phyloP scores from a whole-genome alignment of 2,113 vertebrate species.

The Scalopus aquaticus region DNA sequence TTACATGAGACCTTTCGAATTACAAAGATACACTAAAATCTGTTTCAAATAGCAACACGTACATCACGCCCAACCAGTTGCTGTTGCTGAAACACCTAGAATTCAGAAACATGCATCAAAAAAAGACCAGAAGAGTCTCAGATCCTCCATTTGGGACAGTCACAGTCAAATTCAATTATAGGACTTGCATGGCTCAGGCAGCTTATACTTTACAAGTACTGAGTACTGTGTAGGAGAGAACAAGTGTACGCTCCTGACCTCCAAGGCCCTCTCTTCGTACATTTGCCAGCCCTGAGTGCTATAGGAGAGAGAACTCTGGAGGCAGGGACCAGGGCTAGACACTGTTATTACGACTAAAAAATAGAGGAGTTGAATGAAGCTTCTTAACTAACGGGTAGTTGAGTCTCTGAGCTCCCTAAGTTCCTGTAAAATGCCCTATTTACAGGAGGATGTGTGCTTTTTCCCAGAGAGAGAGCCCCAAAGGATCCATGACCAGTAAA shows the following conservation, averaged over 20 bases:
- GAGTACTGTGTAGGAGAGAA: too few species aligned
- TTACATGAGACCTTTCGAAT: not conserved
- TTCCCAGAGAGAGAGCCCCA: not conserved
- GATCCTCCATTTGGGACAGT: not conserved
- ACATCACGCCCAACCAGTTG: not conserved
- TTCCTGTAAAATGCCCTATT: not conserved
- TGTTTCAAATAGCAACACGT: not conserved
- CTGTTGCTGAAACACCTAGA: conserved; percentile 39
- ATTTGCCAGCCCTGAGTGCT: not conserved
- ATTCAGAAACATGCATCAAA: not conserved
- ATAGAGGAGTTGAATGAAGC: not conserved
- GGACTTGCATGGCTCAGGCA: not conserved
- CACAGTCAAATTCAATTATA: not conserved
- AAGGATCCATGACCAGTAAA: not conserved
- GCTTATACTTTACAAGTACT: too few species aligned
- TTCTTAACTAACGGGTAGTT: not conserved
- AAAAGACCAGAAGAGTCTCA: not conserved
- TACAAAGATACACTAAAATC: not conserved
- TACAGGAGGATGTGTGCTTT: not conserved
- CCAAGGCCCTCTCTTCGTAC: not conserved
- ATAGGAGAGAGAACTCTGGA: not conserved
- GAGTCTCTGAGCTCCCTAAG: not conserved
- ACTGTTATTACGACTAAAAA: not conserved
- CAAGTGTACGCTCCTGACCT: too few species aligned
- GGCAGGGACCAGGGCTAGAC: not conserved